These are phyloP conservation scores for Pseudotriccus pelzelni DNA, from an alignment of 2,797 vertebrate species.

Conservation along the genomic window DNA sequence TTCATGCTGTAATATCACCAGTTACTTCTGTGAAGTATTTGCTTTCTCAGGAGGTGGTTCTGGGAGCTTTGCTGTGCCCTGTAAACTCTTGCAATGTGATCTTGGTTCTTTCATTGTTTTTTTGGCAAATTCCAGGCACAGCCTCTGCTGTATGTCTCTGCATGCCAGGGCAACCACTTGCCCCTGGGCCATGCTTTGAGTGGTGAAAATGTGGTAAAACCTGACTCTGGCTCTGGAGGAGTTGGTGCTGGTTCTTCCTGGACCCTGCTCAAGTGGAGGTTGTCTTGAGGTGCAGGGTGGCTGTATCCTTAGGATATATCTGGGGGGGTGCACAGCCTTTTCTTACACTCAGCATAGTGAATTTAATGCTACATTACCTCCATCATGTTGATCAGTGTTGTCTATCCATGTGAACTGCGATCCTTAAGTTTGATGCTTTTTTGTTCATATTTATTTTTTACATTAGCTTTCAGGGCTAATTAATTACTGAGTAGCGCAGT, in stretches of 20 bases:
- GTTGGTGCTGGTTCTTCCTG: not conserved
- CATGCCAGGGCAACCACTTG: fast-evolving
- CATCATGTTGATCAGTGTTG: fast-evolving
- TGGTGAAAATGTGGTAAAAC: not conserved
- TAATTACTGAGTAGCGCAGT: fast-evolving
- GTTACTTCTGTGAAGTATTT: not conserved
- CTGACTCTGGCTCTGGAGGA: not conserved
- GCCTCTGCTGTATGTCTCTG: not conserved
- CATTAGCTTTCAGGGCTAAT: not conserved
- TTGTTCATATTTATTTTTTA: not conserved
- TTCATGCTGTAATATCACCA: not conserved
- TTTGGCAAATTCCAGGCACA: not conserved
- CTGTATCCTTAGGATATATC: fast-evolving
- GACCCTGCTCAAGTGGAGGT: fast-evolving
- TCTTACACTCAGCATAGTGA: not conserved
- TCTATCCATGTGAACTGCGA: not conserved
- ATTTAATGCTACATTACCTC: not conserved
- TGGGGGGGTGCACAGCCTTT: not conserved
- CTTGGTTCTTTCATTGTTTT: not conserved
- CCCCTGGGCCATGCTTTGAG: fast-evolving
- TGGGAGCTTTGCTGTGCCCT: fast-evolving
- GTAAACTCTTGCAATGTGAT: not conserved
- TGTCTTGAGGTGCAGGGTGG: not conserved
- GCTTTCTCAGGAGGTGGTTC: not conserved
- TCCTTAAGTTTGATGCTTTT: not conserved